phyloP scores from a whole-genome alignment of 2,113 vertebrate genomes.

The Aphelocoma coerulescens region DNA sequence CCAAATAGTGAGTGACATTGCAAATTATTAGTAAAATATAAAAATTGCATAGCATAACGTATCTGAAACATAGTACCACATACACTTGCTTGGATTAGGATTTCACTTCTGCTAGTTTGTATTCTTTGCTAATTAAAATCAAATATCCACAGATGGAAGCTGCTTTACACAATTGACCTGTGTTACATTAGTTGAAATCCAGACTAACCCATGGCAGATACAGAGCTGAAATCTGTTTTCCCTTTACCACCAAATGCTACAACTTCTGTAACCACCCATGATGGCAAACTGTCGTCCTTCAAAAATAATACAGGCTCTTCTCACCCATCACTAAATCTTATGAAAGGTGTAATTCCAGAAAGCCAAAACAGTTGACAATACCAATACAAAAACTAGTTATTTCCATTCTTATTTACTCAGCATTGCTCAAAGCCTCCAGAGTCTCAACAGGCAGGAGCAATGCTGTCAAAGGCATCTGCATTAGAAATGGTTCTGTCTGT shows the following conservation, averaged over 20 bases:
- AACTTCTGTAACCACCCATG: not conserved
- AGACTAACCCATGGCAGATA: not conserved
- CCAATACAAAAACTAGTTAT: not conserved
- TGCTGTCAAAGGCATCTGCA: not conserved
- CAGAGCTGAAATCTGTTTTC: conserved; percentile 23
- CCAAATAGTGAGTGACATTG: not conserved
- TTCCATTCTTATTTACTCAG: not conserved
- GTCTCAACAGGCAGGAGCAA: not conserved
- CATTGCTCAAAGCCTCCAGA: not conserved
- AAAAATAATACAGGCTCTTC: not conserved
- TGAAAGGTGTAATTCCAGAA: not conserved
- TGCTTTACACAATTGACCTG: conserved; percentile 12
- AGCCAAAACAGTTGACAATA: not conserved
- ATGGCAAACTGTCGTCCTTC: conserved; percentile 12
- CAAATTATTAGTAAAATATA: not conserved
- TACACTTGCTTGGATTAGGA: conserved; percentile 4
- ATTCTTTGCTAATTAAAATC: conserved; percentile 45
- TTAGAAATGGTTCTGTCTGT: not conserved
- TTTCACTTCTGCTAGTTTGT: conserved; percentile 1
- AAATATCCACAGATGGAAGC: conserved; percentile 38
- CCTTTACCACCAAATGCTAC: not conserved
- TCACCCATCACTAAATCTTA: not conserved
- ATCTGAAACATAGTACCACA: not conserved
- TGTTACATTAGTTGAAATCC: not conserved
- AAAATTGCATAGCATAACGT: not conserved